Evolutionary conservation across 2,888 invertebrate species (phyloP).

Genomic region (Lottia gigantea): DNA sequence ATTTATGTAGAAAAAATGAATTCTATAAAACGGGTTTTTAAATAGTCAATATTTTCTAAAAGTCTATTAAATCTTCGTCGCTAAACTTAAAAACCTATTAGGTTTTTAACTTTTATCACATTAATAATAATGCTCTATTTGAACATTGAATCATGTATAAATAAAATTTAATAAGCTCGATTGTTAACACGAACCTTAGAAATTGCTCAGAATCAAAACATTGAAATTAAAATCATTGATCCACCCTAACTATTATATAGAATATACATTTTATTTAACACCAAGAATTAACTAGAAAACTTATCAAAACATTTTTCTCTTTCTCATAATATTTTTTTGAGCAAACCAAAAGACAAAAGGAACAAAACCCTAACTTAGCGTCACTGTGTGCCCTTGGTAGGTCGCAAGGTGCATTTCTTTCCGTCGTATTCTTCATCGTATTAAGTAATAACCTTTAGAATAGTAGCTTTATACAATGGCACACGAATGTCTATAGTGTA

Average conservation of each 20-base stretch:
- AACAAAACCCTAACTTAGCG: background rate
- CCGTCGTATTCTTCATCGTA: background rate
- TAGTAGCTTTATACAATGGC: background rate
- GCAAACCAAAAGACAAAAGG: background rate
- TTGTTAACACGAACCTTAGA: too few relatives aligned
- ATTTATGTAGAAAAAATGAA: too few relatives aligned
- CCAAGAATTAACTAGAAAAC: background rate
- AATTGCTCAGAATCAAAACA: too few relatives aligned
- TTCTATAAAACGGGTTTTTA: too few relatives aligned
- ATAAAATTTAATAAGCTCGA: too few relatives aligned
- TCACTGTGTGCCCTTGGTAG: background rate
- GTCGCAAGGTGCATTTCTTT: background rate
- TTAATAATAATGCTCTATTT: too few relatives aligned
- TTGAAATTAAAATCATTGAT: background rate
- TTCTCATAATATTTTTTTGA: background rate
- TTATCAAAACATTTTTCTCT: conserved; percentile 4
- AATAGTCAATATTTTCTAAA: too few relatives aligned
- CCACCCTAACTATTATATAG: background rate
- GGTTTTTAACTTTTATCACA: too few relatives aligned
- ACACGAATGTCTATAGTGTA: conserved; percentile 1
- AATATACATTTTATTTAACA: background rate
- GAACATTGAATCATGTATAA: too few relatives aligned
- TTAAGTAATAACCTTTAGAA: background rate
- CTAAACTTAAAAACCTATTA: too few relatives aligned
- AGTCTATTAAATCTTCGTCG: too few relatives aligned